phyloP scores from a whole-genome alignment of 1,140 invertebrate species.

The Brachystomella parvula region DNA sequence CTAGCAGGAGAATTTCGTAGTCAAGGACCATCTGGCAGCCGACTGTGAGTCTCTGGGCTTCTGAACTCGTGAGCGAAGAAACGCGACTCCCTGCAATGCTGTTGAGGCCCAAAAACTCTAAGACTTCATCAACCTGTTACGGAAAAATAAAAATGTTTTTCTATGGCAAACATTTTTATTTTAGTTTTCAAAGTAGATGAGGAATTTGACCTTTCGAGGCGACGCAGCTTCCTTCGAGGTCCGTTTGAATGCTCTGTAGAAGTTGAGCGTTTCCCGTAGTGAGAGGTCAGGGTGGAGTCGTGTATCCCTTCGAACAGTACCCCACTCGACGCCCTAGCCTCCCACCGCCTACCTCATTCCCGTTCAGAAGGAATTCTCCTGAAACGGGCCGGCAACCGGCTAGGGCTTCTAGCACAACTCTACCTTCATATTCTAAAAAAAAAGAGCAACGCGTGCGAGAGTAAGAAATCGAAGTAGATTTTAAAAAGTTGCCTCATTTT shows the following conservation, averaged over 20 bases:
- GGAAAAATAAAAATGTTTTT: background rate
- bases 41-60: slow-evolving; percentile 71
- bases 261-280: slow-evolving; percentile 48
- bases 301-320: slow-evolving; percentile 39
- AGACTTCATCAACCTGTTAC: slow-evolving; percentile 57
- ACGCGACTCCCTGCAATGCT: slow-evolving; percentile 72
- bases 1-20: slow-evolving; percentile 72
- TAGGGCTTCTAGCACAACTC: slow-evolving; percentile 69
- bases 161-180: background rate
- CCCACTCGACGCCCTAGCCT: slow-evolving; percentile 54
- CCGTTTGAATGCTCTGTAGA: slow-evolving; percentile 41
- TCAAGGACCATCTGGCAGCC: slow-evolving; percentile 78
- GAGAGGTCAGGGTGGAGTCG: slow-evolving; percentile 45
- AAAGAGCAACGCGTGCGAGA: slow-evolving; percentile 4
- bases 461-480: background rate
- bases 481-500: slow-evolving; percentile 9
- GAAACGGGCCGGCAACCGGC: slow-evolving; percentile 57
- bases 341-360: slow-evolving; percentile 61
- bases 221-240: background rate
- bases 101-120: slow-evolving; percentile 81
- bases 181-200: too few relatives aligned
- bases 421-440: slow-evolving; percentile 59
- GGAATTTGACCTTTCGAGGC: background rate
- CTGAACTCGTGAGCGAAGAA: slow-evolving; percentile 70
- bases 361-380: slow-evolving; percentile 79